phyloP scores from a whole-genome alignment of 2,888 invertebrate genomes.

The Drosophila nr. perissopoda region DNA sequence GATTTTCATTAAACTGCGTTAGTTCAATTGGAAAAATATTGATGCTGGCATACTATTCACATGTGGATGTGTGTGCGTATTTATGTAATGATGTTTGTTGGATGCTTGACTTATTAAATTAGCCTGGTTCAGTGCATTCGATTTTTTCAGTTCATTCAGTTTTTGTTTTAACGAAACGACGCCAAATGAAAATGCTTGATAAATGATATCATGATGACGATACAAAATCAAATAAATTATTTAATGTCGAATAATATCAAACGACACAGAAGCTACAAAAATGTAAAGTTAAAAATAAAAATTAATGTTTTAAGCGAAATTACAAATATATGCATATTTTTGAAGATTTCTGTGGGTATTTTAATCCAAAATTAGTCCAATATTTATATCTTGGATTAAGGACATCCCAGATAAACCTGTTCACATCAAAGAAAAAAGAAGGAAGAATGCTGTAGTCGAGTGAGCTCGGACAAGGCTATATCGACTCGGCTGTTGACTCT shows the following conservation, averaged over 20 bases:
- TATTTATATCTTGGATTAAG: neutral
- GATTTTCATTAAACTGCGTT: conserved; percentile 72
- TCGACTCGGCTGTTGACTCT: no score
- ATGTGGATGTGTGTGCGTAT: conserved; percentile 4
- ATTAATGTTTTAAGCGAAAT: neutral
- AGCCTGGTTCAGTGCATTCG: conserved; percentile 56
- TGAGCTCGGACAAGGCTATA: neutral
- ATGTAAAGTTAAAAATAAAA: neutral
- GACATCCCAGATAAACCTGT: neutral
- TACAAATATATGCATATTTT: neutral
- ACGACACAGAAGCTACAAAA: neutral
- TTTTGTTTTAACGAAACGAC: conserved; percentile 45
- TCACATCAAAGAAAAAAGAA: neutral
- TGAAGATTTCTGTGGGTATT: neutral
- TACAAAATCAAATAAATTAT: conserved; percentile 3
- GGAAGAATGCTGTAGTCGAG: neutral
- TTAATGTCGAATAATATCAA: neutral
- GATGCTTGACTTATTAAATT: conserved; percentile 72
- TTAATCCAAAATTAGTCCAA: neutral
- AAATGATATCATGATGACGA: conserved; percentile 40
- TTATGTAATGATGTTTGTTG: conserved; percentile 11
- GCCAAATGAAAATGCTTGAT: conserved; percentile 71
- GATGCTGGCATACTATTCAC: conserved; percentile 20
- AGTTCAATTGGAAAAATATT: conserved; percentile 74
- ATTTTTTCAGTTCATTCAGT: conserved; percentile 25